Evolutionary conservation across 1,140 invertebrate genomes (phyloP).

Genomic region (Eupeodes corollae): DNA sequence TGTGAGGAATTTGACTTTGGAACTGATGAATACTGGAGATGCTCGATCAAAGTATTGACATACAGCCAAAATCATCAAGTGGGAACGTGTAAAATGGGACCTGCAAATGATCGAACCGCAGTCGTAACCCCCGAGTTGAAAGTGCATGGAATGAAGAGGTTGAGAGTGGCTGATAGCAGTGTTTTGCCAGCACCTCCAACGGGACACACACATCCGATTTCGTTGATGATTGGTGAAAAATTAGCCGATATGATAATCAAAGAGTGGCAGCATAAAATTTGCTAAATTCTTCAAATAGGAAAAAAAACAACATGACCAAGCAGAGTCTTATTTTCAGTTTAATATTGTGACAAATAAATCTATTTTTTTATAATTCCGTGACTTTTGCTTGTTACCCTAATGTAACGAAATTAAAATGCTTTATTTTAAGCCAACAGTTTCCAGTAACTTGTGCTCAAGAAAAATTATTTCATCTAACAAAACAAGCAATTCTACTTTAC

Average conservation of each 20-base stretch:
- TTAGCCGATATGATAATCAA: slow-evolving; percentile 68
- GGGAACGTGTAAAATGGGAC: slow-evolving; percentile 69
- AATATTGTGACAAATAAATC: too few species aligned
- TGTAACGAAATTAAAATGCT: too few species aligned
- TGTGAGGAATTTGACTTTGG: slow-evolving; percentile 46
- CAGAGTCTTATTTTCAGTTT: too few species aligned
- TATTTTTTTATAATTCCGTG: too few species aligned
- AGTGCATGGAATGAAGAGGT: slow-evolving; percentile 55
- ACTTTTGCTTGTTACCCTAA: too few species aligned
- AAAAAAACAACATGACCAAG: too few species aligned
- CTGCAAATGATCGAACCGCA: slow-evolving; percentile 47
- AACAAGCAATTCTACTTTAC: too few species aligned
- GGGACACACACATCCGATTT: slow-evolving; percentile 61
- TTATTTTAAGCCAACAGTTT: too few species aligned
- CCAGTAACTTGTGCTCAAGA: too few species aligned
- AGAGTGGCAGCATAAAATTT: slow-evolving; percentile 40
- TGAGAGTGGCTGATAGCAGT: slow-evolving; percentile 67
- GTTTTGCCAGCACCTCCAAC: slow-evolving; percentile 59
- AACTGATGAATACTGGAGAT: slow-evolving; percentile 61
- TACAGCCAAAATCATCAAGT: slow-evolving; percentile 60
- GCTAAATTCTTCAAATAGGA: too few species aligned
- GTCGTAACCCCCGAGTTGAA: slow-evolving; percentile 64
- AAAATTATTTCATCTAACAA: too few species aligned
- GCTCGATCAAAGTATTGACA: slow-evolving; percentile 50
- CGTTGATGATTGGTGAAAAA: slow-evolving; percentile 82